These are phyloP conservation scores for Chymomyza fuscimana DNA, from an alignment of 2,888 invertebrate genomes.

Conservation along the genomic window DNA sequence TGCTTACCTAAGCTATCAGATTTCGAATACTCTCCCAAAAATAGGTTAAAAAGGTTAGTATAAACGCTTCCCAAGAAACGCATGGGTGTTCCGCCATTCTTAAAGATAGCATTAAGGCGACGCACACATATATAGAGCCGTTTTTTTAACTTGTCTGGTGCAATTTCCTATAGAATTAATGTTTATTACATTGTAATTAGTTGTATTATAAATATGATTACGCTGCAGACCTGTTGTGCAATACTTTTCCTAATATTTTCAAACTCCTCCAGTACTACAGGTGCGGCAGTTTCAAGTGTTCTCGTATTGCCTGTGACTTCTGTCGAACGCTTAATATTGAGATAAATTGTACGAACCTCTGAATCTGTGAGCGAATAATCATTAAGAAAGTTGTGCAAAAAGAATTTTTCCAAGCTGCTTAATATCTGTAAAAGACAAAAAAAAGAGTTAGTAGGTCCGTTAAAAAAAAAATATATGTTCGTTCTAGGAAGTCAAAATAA, in stretches of 20 bases:
- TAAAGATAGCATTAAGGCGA: not conserved
- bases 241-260: constrained; percentile 1
- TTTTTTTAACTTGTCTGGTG: not conserved
- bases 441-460: not conserved
- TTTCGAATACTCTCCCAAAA: not conserved
- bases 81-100: not conserved
- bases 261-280: constrained; percentile 28
- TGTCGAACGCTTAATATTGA: constrained; percentile 38
- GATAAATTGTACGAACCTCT: constrained; percentile 42
- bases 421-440: constrained; percentile 39
- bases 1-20: not conserved
- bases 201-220: not conserved
- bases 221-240: not conserved
- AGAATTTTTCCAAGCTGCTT: constrained; percentile 31
- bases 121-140: not conserved
- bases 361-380: constrained; percentile 41
- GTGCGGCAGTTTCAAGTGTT: constrained; percentile 18
- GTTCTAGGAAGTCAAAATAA: no score
- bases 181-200: not conserved
- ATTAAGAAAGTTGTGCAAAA: constrained; percentile 38
- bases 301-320: constrained; percentile 41
- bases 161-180: not conserved
- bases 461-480: not conserved
- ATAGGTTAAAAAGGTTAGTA: not conserved
- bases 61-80: not conserved